phyloP scores from a whole-genome alignment of 2,888 invertebrate species.

The Megastigmus dorsalis region DNA sequence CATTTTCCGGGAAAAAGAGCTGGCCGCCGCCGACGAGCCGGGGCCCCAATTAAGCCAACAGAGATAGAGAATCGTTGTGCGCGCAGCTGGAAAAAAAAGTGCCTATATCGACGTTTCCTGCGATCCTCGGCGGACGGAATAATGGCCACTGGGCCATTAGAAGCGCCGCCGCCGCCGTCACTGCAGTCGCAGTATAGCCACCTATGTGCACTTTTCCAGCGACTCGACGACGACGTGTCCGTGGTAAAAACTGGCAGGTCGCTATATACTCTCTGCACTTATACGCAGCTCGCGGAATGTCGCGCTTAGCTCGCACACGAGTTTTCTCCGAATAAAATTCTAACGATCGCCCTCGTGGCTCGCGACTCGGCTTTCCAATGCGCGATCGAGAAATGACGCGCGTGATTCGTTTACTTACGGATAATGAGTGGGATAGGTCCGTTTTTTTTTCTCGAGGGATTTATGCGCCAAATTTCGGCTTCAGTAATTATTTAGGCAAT shows the following conservation, averaged over 20 bases:
- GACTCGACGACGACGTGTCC: conserved; percentile 5
- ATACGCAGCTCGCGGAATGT: conserved; percentile 39
- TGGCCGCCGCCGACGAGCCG: too few species aligned
- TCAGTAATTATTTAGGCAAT: too few species aligned
- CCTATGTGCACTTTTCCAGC: conserved; percentile 39
- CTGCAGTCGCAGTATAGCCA: too few species aligned
- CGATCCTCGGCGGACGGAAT: conserved; percentile 25
- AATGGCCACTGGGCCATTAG: conserved; percentile 49
- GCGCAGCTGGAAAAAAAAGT: conserved; percentile 17
- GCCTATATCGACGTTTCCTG: conserved; percentile 45
- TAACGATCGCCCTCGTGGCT: conserved; percentile 50
- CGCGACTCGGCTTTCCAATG: conserved; percentile 56
- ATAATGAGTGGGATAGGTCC: too few species aligned
- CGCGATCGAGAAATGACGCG: too few species aligned
- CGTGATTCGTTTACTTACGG: too few species aligned
- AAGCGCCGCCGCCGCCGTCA: conserved; percentile 24
- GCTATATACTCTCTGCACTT: too few species aligned
- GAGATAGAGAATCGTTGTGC: neutral
- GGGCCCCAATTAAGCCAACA: conserved; percentile 44
- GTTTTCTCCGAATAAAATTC: conserved; percentile 63
- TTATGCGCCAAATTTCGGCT: too few species aligned
- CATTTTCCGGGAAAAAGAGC: conserved; percentile 42
- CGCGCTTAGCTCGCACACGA: conserved; percentile 13
- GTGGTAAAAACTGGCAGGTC: conserved; percentile 43
- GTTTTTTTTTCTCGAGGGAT: too few species aligned